A percentile compares a stretch with the other conserved stretches of the same genome.
Conservation (phyloP, 2,888 invertebrate species). For the Stenodera caucasica region DNA sequence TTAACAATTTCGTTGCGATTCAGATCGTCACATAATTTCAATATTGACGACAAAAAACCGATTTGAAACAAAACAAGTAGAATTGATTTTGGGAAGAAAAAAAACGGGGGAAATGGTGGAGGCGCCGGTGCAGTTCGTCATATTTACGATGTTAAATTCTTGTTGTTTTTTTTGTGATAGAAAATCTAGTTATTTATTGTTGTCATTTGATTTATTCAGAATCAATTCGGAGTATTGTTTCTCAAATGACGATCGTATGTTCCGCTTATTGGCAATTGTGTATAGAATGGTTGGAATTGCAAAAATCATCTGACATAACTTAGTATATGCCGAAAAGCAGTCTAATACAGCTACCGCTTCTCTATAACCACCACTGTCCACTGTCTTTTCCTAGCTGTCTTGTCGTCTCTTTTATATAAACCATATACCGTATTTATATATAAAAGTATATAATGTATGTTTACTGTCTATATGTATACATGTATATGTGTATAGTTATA, state of each 20-base stretch:
- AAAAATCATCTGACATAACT: conserved; percentile 54
- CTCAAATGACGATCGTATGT: conserved; percentile 6
- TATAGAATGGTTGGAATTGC: conserved; percentile 43
- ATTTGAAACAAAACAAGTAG: background rate
- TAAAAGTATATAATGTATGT: conserved; percentile 5
- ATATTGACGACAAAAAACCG: background rate
- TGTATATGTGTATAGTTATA: background rate
- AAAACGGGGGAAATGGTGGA: background rate
- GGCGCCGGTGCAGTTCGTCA: background rate
- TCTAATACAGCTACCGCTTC: conserved; percentile 49
- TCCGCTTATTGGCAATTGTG: conserved; percentile 35
- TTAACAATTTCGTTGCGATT: conserved; percentile 1
- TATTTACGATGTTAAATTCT: too few species aligned
- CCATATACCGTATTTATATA: background rate
- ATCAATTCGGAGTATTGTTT: background rate
- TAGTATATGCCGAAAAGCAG: conserved; percentile 54
- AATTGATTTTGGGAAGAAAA: background rate
- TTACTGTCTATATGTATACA: background rate
- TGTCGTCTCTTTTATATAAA: background rate
- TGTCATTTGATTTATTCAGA: background rate
- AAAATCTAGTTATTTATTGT: too few species aligned
- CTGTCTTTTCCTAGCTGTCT: conserved; percentile 25
- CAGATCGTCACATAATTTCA: background rate
- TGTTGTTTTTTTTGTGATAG: too few species aligned
- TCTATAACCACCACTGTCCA: conserved; percentile 40